Conservation (phyloP, 2,888 invertebrate species). For the Dioctria linearis region DNA sequence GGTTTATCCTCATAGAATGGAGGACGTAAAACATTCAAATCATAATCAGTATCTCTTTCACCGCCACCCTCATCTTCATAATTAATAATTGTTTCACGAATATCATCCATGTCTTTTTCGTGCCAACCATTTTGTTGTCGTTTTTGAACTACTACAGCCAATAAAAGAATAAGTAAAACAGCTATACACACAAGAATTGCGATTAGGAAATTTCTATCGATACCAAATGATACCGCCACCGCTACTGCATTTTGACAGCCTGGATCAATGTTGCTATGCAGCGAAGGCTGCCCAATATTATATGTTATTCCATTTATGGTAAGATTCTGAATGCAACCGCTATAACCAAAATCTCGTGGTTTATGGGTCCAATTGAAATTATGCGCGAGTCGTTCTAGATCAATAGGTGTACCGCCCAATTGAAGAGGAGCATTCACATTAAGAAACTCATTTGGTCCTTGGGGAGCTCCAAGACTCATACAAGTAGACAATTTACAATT, state of each 20-base stretch:
- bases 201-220: slow-evolving; percentile 89
- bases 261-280: slow-evolving; percentile 79
- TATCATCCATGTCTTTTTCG: slow-evolving; percentile 94
- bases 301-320: slow-evolving; percentile 90
- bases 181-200: slow-evolving; percentile 92
- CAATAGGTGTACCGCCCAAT: slow-evolving; percentile 82
- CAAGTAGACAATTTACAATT: slow-evolving; percentile 80
- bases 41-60: slow-evolving; percentile 87
- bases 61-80: slow-evolving; percentile 99
- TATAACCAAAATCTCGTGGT: slow-evolving; percentile 82
- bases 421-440: slow-evolving; percentile 92
- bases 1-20: slow-evolving; percentile 71
- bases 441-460: slow-evolving; percentile 81
- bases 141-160: slow-evolving; percentile 93
- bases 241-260: slow-evolving; percentile 83
- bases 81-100: slow-evolving; percentile 96
- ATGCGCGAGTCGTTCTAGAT: slow-evolving; percentile 76
- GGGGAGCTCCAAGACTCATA: slow-evolving; percentile 80
- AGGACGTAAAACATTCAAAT: slow-evolving; percentile 70
- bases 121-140: slow-evolving; percentile 88
- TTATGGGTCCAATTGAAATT: slow-evolving; percentile 80
- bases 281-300: slow-evolving; percentile 88
- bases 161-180: slow-evolving; percentile 82
- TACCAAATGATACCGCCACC: slow-evolving; percentile 85
- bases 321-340: slow-evolving; percentile 93